Base-by-base conservation (phyloP, 2,797 vertebrate genomes). In the Argentina silus region DNA sequence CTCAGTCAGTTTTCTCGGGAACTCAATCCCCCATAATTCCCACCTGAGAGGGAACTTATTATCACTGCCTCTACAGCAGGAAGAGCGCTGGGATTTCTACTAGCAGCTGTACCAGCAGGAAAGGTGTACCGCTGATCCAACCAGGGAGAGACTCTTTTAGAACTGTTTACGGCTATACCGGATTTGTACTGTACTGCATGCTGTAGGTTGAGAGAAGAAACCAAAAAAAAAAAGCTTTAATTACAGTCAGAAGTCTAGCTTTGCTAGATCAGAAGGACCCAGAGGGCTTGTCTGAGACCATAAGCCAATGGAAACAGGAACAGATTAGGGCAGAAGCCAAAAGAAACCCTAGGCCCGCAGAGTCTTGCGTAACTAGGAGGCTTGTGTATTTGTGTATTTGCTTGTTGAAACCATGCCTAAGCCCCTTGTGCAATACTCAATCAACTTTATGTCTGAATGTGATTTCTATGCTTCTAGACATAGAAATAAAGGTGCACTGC, bases 11-110 rank as follows among this genome's bases (percentile, higher is more conserved):
- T 89, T 81, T 73, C 75, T 75, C 67, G 76, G 70, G 81, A 78
- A 75, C 50, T 7, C 72, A 70, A 81, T 76, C 69, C 65, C 27
- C 27, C 78, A 73, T 70, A 79, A 89, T 85, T 84, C 82, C 83
- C 75, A 76, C 74, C 73, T 67, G 68, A 76, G 74, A 69, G 48
- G 71, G 70, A 89, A 86, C 86, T 86, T 15, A 86, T 86, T 81
- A 83, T 82, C 56, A 78, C 69, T 47, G 76, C 71, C 15, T 78
- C 48, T 6, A 76, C 53, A 74, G 21, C 2, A n/a, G 61, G 56
- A 56, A 68, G 78, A 70, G 66, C 70, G 61, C 57, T n/a, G 78
- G 27, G 45, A 55, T 67, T 72, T 71, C 84, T 68, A 73, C 73
- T 68, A 67, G 66, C 9, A 67, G 80, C 74, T 69, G 4, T 68